Evolutionary conservation across 1,140 invertebrate genomes (phyloP), one percentile per base, ranked within the genome.

Genomic region (Spodoptera litura): DNA sequence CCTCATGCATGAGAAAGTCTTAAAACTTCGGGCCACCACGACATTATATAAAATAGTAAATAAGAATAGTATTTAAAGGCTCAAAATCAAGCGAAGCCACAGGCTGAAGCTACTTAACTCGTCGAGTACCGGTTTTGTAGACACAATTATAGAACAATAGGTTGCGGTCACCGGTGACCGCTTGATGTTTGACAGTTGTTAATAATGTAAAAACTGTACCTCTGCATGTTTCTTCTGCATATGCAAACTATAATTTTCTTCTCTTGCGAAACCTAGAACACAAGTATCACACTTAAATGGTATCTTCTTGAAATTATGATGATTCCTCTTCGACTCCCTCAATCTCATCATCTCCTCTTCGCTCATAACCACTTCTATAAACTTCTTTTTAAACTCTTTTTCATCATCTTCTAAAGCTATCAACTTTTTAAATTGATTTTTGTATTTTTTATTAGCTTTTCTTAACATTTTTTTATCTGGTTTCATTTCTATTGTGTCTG

Each of bases 251-350:
- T 75, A 85, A 20, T 38, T 88, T 0, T 88, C 82, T 10, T 86
- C 75, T n/a, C 49, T 84, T 0, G 68, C 85, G 59, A 91, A 91
- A 0, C 89, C 88, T 0, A 89, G 73, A 0, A 91, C 88, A 83
- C 89, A 91, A 3, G 56, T 72, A 8, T 88, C 87, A 81, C 89
- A 91, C 66, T 91, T 90, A 35, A 68, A 90, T 0, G 85, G 85
- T 31, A 87, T 78, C 70, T 88, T 91, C 68, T 88, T 91, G 55
- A 81, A 91, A 75, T 91, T 91, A 0, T 85, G 82, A 0, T 87
- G 85, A 38, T 76, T 86, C 58, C 85, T 82, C 64, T 90, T 91
- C 13, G 83, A 72, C 73, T 90, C 86, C 83, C 88, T 88, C 56
- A 73, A 81, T 20, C 52, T 83, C 3, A 82, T 4, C 83, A 91